Evolutionary conservation across 2,113 vertebrate genomes (phyloP).

Genomic region (Peromyscus californicus): DNA sequence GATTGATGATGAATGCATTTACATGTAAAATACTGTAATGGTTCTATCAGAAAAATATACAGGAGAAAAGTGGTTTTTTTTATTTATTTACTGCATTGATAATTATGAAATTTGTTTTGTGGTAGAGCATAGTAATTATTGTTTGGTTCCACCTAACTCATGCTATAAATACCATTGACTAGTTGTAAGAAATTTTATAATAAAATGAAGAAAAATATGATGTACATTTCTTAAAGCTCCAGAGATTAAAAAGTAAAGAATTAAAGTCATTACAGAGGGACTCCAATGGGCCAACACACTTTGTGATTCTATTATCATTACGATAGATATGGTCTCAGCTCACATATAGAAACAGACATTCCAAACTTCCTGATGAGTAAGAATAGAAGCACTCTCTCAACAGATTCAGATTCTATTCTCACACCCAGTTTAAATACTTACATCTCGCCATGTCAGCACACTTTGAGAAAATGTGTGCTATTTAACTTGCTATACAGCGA

Average conservation of each 20-base stretch:
- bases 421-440: neutral
- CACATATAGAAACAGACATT: neutral
- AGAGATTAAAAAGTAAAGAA: neutral
- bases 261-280: neutral
- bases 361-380: neutral
- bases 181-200: neutral
- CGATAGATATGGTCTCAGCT: neutral
- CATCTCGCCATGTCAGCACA: fast-evolving
- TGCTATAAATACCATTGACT: neutral
- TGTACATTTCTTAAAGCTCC: neutral
- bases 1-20: neutral
- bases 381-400: neutral
- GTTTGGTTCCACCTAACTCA: neutral
- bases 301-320: neutral
- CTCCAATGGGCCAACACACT: neutral
- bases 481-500: neutral
- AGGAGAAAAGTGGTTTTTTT: neutral
- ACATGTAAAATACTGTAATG: neutral
- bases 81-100: neutral
- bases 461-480: neutral
- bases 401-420: neutral
- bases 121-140: neutral
- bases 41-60: neutral
- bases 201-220: neutral
- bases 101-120: neutral